Percentiles rank a stretch among this genome's conserved stretches.
These are phyloP conservation scores for Lepus americanus DNA, from an alignment of 2,113 vertebrate species.

Conservation along the genomic window DNA sequence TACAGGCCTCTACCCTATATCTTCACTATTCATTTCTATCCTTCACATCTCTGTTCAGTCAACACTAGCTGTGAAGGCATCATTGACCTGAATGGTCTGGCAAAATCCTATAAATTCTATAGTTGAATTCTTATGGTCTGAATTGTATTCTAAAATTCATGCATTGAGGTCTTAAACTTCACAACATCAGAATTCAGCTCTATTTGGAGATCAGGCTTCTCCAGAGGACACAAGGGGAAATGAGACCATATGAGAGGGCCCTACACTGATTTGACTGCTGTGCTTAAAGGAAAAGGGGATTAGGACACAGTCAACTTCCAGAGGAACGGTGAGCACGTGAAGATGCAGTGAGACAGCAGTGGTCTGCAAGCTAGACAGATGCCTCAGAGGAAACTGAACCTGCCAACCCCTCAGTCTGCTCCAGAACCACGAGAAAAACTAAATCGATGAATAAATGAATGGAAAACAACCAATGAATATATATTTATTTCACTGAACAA, in stretches of 20 bases:
- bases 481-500: background rate
- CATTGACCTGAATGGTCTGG: background rate
- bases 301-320: background rate
- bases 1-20: background rate
- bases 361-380: background rate
- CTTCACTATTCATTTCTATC: constrained; percentile 12
- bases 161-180: background rate
- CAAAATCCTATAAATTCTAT: background rate
- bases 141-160: background rate
- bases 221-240: constrained; percentile 15
- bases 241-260: background rate
- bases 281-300: background rate
- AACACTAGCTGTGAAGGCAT: background rate
- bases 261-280: background rate
- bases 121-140: background rate
- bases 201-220: background rate
- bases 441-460: background rate
- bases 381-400: background rate
- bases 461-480: background rate
- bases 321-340: too few species aligned
- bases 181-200: background rate
- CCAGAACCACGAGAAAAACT: background rate
- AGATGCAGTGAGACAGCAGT: background rate
- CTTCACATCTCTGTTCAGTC: background rate
- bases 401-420: background rate